Conservation (phyloP, 2,888 invertebrate genomes). For the Notocelia uddmanniana region DNA sequence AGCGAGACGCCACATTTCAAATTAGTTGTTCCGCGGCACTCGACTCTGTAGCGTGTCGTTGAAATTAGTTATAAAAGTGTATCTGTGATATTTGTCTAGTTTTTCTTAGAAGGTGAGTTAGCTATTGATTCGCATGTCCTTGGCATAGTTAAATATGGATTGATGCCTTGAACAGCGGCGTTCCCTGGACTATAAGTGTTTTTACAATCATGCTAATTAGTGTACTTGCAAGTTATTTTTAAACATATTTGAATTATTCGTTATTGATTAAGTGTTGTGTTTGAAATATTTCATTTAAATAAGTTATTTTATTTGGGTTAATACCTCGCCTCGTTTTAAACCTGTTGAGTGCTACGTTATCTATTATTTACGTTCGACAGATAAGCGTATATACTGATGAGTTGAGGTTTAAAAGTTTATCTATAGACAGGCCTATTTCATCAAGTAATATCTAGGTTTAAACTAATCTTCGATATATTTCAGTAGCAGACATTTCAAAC, state of each 20-base stretch:
- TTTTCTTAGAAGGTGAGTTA: slow-evolving; percentile 37
- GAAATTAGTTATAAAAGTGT: slow-evolving; percentile 3
- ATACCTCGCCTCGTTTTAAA: not conserved
- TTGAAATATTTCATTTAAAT: not conserved
- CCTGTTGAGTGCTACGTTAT: not conserved
- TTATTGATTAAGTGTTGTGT: not conserved
- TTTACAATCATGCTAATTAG: not conserved
- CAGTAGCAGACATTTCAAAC: not conserved
- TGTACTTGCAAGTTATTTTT: not conserved
- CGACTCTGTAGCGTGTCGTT: not conserved
- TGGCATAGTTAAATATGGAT: slow-evolving; percentile 8
- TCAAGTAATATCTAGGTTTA: not conserved
- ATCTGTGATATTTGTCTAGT: slow-evolving; percentile 47
- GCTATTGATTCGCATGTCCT: not conserved
- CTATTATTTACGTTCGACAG: not conserved
- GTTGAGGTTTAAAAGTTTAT: not conserved
- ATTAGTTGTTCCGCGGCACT: not conserved
- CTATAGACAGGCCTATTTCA: too few relatives aligned
- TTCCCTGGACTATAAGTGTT: not conserved
- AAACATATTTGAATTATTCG: not conserved
- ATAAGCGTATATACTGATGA: not conserved
- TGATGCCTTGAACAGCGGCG: not conserved
- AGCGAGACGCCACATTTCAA: not conserved
- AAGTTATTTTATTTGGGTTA: not conserved
- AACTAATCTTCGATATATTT: not conserved